These are phyloP conservation scores for Charanyca ferruginea DNA, from an alignment of 2,888 invertebrate genomes.

Conservation along the genomic window DNA sequence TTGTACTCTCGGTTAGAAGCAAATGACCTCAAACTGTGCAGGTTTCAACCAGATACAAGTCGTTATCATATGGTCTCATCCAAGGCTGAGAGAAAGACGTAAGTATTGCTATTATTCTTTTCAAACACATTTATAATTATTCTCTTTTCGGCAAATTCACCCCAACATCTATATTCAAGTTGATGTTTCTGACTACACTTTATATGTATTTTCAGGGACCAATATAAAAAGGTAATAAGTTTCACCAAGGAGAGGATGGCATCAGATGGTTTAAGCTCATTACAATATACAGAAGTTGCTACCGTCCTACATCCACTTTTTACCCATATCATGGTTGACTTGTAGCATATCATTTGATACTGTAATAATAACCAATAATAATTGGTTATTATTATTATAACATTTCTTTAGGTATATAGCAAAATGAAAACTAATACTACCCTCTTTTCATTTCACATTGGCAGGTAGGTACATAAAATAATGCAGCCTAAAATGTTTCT, in stretches of 20 bases:
- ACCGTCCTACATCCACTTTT: conserved; percentile 91
- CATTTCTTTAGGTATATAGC: conserved; percentile 23
- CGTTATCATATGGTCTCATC: conserved; percentile 93
- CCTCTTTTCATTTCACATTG: background rate
- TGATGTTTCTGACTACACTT: conserved; percentile 3
- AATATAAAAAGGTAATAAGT: conserved; percentile 84
- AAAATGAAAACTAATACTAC: conserved; percentile 4
- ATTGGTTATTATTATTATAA: too few relatives aligned
- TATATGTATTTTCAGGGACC: conserved; percentile 83
- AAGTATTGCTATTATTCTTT: conserved; percentile 49
- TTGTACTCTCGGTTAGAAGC: conserved; percentile 91
- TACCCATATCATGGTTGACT: conserved; percentile 92
- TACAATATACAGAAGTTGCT: conserved; percentile 90
- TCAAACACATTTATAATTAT: too few relatives aligned
- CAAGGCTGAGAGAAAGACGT: conserved; percentile 91
- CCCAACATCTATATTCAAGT: background rate
- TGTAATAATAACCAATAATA: conserved; percentile 15
- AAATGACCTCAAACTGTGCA: conserved; percentile 89
- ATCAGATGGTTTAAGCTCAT: conserved; percentile 92
- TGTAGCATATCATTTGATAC: conserved; percentile 77
- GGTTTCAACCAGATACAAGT: conserved; percentile 93
- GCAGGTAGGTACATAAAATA: background rate
- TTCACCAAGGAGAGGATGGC: conserved; percentile 88
- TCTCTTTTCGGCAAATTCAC: too few relatives aligned
- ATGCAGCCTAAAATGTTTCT: background rate